Evolutionary conservation across 2,888 invertebrate species (phyloP), one percentile per base, ranked within the genome.

Genomic region (Torymus aiolomorphi): DNA sequence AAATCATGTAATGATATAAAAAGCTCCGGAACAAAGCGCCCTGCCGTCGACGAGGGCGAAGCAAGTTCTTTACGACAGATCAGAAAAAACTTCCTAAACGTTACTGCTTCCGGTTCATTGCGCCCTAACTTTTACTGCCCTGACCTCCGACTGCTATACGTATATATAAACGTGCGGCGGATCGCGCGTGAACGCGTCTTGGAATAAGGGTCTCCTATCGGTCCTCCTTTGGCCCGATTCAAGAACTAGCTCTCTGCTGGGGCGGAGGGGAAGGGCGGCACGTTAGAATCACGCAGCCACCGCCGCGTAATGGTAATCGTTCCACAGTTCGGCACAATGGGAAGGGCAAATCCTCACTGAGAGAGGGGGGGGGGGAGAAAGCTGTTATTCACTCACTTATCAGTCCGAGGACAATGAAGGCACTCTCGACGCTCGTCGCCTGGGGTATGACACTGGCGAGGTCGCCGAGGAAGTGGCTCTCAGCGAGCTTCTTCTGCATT

Each of bases 371-470:
- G 8, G n/a, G 54, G 3, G 54, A 13, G 54, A 54, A 54, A n/a
- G 20, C 10, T 31, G n/a, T 16, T 67, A 31, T 31, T 31, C 16
- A 86, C 86, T 84, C 84, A 89, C 90, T 88, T 72, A 89, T 88
- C 73, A 90, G 82, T 67, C 86, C 89, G n/a, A 88, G 83, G 54
- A 88, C 85, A 72, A 90, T 84, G 72, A 90, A 86, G 82, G 88
- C 85, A 66, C 86, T 88, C 71, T 88, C 86, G 2, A 76, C 8
- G 66, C 20, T 66, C 51, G 81, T 85, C 3, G 86, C 82, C 20
- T 80, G 78, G 1, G 89, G 88, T 31, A 89, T 84, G 49, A 87
- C 87, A 20, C 86, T 88, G 18, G 87, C 86, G 56, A 89, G 80
- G 65, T 88, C 89, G 63, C 88, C 87, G 14, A 89, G 83, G 59